These are phyloP conservation scores for Phyllotreta cruciferae DNA, from an alignment of 2,888 invertebrate genomes.

Conservation along the genomic window DNA sequence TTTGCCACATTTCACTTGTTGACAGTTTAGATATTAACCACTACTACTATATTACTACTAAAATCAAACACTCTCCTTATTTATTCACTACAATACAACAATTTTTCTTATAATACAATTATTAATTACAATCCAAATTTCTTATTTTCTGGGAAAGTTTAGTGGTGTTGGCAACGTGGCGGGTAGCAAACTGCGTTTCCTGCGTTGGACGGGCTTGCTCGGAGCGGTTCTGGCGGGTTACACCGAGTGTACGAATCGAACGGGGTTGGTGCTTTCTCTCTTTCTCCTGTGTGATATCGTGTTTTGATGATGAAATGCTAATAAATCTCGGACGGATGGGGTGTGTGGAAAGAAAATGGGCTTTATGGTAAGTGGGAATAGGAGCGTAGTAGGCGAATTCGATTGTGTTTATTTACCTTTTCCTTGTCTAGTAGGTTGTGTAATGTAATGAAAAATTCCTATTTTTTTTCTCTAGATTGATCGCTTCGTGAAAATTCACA, in stretches of 20 bases:
- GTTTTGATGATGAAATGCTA: slow-evolving; percentile 3
- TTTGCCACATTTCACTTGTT: too few species aligned
- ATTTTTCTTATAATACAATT: too few species aligned
- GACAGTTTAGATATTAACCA: too few species aligned
- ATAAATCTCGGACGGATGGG: slow-evolving; percentile 18
- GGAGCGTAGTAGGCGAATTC: background rate
- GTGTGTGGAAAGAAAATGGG: slow-evolving; percentile 7
- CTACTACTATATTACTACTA: too few species aligned
- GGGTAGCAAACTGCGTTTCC: slow-evolving; percentile 14
- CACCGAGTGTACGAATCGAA: slow-evolving; percentile 16
- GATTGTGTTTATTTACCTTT: background rate
- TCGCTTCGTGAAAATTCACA: slow-evolving; percentile 30
- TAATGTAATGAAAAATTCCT: slow-evolving; percentile 33
- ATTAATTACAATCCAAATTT: too few species aligned
- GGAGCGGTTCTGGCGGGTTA: background rate
- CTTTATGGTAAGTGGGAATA: slow-evolving; percentile 7
- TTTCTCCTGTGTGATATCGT: background rate
- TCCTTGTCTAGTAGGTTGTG: slow-evolving; percentile 9
- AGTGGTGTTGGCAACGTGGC: slow-evolving; percentile 7
- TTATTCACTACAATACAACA: too few species aligned
- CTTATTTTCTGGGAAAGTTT: background rate
- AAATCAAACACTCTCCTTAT: too few species aligned
- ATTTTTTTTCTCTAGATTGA: slow-evolving; percentile 26
- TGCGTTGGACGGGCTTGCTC: slow-evolving; percentile 13
- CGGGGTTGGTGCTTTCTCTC: slow-evolving; percentile 7